Evolutionary conservation across 1,140 invertebrate genomes (phyloP), one percentile per base, ranked within the genome.

Genomic region (Drosophila virilis): DNA sequence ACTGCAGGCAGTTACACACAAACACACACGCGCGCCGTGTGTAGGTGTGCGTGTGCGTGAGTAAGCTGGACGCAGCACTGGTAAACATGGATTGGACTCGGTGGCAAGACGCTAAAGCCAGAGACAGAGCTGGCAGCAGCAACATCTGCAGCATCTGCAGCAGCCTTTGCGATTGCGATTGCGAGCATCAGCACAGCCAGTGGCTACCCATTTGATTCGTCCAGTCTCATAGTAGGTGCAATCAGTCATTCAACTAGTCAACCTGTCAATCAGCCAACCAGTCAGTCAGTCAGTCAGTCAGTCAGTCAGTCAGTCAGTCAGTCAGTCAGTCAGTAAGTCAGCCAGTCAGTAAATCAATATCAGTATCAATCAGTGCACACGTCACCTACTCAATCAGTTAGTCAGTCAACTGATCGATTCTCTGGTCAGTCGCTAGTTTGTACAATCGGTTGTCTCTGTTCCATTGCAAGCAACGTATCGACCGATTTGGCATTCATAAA

Each of bases 21-120:
- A 10, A 46, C 54, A 32, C 37, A 62, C 58, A 38, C 50, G 42
- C 33, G 62, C 17, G 54, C 48, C 48, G 71, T 74, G 71, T 68
- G 65, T 35, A 9, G 57, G 62, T 68, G 67, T 54, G 62, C 33
- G 78, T 78, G 83, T 58, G 73, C 52, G 17, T 46, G 50, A 38
- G 59, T 48, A 35, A 54, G 75, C 50, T 69, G 68, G 61, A 48
- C 57, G 68, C 51, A 57, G 70, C 65, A 69, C 55, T 65, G 60
- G 57, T 68, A 77, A 90, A 88, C 71, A 91, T 91, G 91, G 91
- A 91, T 91, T 91, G 91, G 91, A 91, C 86, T 75, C 90, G 91
- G 78, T 91, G 90, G 90, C 90, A 91, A 83, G 73, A 82, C 71
- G 59, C 75, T 77, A 64, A 77, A 66, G 78, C 81, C 82, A 85